These are phyloP conservation scores for Poliocrania exsul DNA, from an alignment of 2,797 vertebrate species.

Conservation along the genomic window DNA sequence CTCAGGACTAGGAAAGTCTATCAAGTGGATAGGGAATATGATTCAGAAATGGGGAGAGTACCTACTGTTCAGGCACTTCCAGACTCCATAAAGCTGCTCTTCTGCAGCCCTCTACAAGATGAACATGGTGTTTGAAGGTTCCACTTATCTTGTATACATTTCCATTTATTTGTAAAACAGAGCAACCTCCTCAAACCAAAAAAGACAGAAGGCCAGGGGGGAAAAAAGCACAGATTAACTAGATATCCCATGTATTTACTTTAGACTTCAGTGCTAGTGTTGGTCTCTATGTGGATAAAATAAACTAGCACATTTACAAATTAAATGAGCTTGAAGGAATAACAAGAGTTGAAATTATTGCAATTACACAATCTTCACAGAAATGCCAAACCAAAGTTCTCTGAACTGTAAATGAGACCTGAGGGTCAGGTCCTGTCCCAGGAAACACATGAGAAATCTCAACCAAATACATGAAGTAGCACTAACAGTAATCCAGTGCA, in stretches of 20 bases:
- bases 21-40: neutral
- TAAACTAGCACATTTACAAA: conserved; percentile 32
- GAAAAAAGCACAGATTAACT: neutral
- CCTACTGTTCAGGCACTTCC: neutral
- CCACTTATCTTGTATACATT: neutral
- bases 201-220: neutral
- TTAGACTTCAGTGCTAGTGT: conserved; percentile 6
- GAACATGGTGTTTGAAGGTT: neutral
- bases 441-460: conserved; percentile 1
- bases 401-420: conserved; percentile 45
- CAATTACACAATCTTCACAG: conserved; percentile 14
- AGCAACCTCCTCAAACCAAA: neutral
- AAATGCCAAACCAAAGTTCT: conserved; percentile 20
- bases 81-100: neutral
- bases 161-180: neutral
- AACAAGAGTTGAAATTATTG: conserved; percentile 45
- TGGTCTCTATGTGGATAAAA: neutral
- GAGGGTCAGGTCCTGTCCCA: conserved; percentile 32
- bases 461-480: neutral
- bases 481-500: neutral
- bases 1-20: neutral
- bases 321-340: conserved; percentile 24
- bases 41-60: neutral
- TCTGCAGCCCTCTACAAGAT: neutral
- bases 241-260: neutral